Evolutionary conservation across 64 coral and sea anemone species (phyloP).

Genomic region (Hydrozoanthus tunicans): DNA sequence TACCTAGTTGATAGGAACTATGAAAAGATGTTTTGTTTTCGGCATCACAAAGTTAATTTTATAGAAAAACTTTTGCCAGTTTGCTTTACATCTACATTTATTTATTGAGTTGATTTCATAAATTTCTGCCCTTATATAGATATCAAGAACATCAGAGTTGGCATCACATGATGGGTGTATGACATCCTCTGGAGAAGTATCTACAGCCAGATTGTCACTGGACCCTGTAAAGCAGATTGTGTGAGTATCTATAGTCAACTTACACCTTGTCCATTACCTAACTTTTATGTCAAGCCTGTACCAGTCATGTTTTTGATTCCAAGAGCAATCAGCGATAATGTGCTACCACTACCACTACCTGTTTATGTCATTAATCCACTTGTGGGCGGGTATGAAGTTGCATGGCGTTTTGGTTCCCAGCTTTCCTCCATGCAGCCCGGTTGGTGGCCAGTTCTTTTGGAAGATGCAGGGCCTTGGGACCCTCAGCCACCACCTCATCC

Average conservation of each 20-base stretch:
- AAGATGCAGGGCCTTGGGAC: too few species aligned
- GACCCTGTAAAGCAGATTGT: conserved; percentile 83
- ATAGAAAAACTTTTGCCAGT: neutral
- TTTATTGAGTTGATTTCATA: neutral
- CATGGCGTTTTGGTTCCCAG: too few species aligned
- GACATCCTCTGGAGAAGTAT: conserved; percentile 21
- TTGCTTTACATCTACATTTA: neutral
- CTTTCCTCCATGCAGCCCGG: too few species aligned
- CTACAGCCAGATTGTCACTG: conserved; percentile 72
- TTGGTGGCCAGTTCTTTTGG: too few species aligned
- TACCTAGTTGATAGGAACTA: too few species aligned
- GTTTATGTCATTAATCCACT: too few species aligned
- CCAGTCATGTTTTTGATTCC: neutral
- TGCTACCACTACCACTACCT: neutral
- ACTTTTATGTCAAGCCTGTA: neutral
- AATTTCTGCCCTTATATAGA: neutral
- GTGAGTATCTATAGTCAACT: conserved; percentile 44
- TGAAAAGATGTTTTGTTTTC: too few species aligned
- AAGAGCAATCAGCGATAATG: neutral
- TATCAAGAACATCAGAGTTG: conserved; percentile 73
- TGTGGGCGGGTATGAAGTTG: too few species aligned
- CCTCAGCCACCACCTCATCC: too few species aligned
- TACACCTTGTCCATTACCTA: neutral
- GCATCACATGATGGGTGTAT: conserved; percentile 54
- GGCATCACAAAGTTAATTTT: neutral